Base-by-base conservation (phyloP, 2,797 vertebrate genomes). In the Hafferia zeledoni region DNA sequence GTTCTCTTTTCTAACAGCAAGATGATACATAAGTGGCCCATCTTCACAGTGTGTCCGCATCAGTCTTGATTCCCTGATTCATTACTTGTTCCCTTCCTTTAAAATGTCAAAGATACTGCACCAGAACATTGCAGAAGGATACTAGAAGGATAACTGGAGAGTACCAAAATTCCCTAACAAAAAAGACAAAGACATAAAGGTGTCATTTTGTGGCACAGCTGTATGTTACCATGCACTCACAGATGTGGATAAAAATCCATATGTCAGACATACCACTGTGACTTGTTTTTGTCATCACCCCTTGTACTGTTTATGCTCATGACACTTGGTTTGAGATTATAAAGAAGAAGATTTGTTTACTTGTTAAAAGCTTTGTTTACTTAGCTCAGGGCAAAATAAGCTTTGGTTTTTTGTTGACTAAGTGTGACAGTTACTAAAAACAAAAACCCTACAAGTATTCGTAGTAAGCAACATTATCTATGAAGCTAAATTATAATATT, bases 331-430 rank as follows among this genome's bases (percentile, higher is more conserved):
- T 87, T 64, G 46, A 76, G 70, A 52, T 74, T 68, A 52, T 20
- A 87, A 90, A 70, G n/a, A 63, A 12, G 17, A 85, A 80, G 23
- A 78, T 81, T 68, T 90, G 28, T 92, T 87, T 92, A 49, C 43
- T 72, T 74, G 25, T 65, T 81, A 81, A 68, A 50, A 55, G 44
- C 24, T 72, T 53, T 87, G 47, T 50, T 90, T 83, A 43, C 71
- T 82, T 79, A 82, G 59, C 75, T 92, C 27, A 50, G 49, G 59
- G 78, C 55, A 79, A 95, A 87, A 80, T 55, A 39, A 39, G 28
- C 16, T 89, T 63, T 78, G 25, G 37, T 72, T 68, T 55, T 86
- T 84, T 90, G 31, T 53, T 86, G 27, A 88, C 13, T 57, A 41
- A 83, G 9, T 64, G 57, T 82, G 91, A 89, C 53, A 92, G 39